A percentile compares a stretch with the other conserved stretches of the same genome.
These are phyloP conservation scores for Geophilus truncorum DNA, from an alignment of 2,888 invertebrate genomes.

Conservation along the genomic window DNA sequence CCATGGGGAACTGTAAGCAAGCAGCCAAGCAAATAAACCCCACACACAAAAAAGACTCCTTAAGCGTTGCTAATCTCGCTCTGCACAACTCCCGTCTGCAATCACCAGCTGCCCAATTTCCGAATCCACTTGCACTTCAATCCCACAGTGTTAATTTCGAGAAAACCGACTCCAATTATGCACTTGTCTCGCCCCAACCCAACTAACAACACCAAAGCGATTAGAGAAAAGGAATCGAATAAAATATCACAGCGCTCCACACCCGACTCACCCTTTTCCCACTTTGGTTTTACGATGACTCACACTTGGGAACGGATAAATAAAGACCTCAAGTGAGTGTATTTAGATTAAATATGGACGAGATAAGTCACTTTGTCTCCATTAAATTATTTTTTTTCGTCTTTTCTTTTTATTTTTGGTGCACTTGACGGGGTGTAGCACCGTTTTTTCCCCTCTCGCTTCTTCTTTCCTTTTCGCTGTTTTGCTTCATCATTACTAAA, in stretches of 20 bases:
- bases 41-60: background rate
- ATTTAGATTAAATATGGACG: background rate
- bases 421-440: background rate
- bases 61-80: background rate
- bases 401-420: background rate
- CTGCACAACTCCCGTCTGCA: background rate
- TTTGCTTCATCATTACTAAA: slow-evolving; percentile 4
- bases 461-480: background rate
- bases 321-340: background rate
- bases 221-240: background rate
- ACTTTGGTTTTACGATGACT: background rate
- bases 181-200: background rate
- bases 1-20: background rate
- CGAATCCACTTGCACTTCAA: slow-evolving; percentile 10
- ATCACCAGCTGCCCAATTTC: slow-evolving; percentile 4
- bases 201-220: background rate
- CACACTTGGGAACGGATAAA: background rate
- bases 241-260: background rate
- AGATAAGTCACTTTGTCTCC: background rate
- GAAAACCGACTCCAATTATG: background rate
- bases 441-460: too few relatives aligned
- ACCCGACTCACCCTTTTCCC: too few relatives aligned
- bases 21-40: background rate
- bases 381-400: background rate
- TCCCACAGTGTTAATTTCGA: background rate